Evolutionary conservation across 2,888 invertebrate genomes (phyloP), one percentile per base, ranked within the genome.

Genomic region (Elmis aenea): DNA sequence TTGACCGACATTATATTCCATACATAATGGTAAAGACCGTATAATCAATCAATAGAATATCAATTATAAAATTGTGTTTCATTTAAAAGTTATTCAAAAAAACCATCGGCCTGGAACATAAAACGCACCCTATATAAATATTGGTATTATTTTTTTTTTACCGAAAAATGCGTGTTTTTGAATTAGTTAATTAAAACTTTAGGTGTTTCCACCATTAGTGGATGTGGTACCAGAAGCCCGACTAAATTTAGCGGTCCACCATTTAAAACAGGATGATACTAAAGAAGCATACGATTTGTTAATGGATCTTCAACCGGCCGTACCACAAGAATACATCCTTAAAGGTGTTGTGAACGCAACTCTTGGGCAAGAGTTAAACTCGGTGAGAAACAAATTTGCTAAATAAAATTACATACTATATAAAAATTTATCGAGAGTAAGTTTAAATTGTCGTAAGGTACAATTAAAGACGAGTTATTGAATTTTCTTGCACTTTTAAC

Each of bases 181-280:
- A 25, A 13, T 28, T 6, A 6, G n/a, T n/a, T n/a, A n/a, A n/a
- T 33, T 35, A 6, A n/a, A n/a, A n/a, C 50, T 46, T 13, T 42
- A 76, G 76, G 71, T 78, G 0, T 74, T 99, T 44, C 97, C 97
- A 0, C 81, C 84, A 20, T 69, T 99, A 22, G 83, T 99, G 1
- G 94, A 96, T 66, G 88, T 96, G 2, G 88, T 99, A 14, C 93
- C 95, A 0, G 99, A 99, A 71, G 97, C 99, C 0, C 75, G 96
- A 20, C 74, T 97, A 2, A 99, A 99, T 72, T 75, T 99, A 40
- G 94, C 96, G 2, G 93, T 97, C 38, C 91, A 94, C 68, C 82
- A 95, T 60, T 76, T 99, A 13, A 84, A 85, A 52, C 87, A 86
- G 65, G 83, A 92, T 50, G 91, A 95, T 56, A 79, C 92, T 1